Conservation (phyloP, 2,888 invertebrate genomes). For the Drosophila niveifrons region DNA sequence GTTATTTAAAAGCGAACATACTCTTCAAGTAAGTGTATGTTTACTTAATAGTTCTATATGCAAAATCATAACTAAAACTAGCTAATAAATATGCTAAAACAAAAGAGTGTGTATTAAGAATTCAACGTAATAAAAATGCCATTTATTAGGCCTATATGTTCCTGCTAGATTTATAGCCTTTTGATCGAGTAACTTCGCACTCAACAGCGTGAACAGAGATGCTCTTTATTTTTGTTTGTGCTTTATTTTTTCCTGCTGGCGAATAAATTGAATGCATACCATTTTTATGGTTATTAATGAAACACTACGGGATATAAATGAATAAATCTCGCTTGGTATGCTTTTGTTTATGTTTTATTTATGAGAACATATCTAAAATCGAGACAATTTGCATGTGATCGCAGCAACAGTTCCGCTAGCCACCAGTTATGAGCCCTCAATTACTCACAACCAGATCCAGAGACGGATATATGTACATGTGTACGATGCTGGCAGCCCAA, state of each 20-base stretch:
- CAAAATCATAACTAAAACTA: conserved; percentile 14
- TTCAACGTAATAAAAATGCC: conserved; percentile 13
- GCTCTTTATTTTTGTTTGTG: conserved; percentile 52
- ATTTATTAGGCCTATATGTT: conserved; percentile 49
- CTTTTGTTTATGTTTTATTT: conserved; percentile 67
- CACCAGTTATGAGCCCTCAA: conserved; percentile 29
- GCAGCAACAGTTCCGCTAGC: conserved; percentile 32
- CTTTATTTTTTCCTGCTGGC: neutral
- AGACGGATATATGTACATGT: no score
- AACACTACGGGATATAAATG: conserved; percentile 50
- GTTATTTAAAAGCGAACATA: neutral
- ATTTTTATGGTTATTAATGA: conserved; percentile 62
- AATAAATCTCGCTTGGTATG: conserved; percentile 41
- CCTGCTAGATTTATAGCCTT: conserved; percentile 30
- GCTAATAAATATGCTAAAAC: conserved; percentile 22
- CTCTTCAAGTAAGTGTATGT: conserved; percentile 8
- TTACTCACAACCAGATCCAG: conserved; percentile 39
- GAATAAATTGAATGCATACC: conserved; percentile 50
- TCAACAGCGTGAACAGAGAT: conserved; percentile 56
- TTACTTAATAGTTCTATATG: conserved; percentile 13
- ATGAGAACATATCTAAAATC: conserved; percentile 43
- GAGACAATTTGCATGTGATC: conserved; percentile 55
- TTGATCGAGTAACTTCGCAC: conserved; percentile 43
- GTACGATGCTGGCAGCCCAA: neutral
- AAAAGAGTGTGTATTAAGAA: conserved; percentile 8